Conservation (phyloP, 2,888 invertebrate species). For the Sycophila texana region DNA sequence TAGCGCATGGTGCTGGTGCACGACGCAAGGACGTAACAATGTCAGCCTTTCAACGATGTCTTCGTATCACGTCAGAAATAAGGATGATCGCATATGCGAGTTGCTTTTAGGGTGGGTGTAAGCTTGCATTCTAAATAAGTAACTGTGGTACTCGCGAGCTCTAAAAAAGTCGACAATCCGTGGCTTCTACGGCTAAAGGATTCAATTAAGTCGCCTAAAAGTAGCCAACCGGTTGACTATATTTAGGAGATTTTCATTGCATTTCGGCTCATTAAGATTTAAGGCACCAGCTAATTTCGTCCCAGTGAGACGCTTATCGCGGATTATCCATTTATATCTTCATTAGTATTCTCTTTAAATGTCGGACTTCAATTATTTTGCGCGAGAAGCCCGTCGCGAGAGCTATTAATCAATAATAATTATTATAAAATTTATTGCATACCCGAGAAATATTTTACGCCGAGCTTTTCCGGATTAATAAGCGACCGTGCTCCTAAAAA, state of each 20-base stretch:
- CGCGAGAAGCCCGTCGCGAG: background rate
- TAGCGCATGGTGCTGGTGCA: background rate
- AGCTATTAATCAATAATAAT: constrained; percentile 11
- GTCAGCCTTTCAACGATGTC: background rate
- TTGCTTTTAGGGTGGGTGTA: background rate
- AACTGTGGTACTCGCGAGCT: background rate
- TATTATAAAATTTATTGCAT: background rate
- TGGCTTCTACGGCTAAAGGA: background rate
- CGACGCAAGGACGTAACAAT: background rate
- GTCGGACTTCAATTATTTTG: background rate
- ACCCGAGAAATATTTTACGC: background rate
- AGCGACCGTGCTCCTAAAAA: background rate
- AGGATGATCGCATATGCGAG: background rate
- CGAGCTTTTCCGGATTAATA: background rate
- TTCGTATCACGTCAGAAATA: background rate
- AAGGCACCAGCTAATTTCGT: background rate
- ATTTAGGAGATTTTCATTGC: background rate
- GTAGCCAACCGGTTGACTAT: background rate
- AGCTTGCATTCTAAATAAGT: background rate
- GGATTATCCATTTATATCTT: constrained; percentile 17
- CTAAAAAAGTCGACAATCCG: constrained; percentile 3
- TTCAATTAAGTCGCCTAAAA: background rate
- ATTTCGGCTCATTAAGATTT: background rate
- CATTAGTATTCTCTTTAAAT: constrained; percentile 23
- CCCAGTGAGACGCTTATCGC: background rate